These are phyloP conservation scores for Cherax quadricarinatus DNA, from an alignment of 1,140 invertebrate genomes.

Conservation along the genomic window DNA sequence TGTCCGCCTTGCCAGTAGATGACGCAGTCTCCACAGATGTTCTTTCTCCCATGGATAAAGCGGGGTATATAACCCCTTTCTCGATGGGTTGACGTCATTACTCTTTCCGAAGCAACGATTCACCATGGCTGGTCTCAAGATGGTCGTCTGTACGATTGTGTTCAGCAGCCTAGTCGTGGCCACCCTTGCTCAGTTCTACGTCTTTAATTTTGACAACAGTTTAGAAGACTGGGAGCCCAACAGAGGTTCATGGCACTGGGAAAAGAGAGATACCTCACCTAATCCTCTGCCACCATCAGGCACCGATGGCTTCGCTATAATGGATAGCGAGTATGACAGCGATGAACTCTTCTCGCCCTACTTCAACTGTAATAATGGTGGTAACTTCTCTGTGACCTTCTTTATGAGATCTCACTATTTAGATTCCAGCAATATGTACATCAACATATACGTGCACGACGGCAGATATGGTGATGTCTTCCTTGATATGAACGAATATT, in stretches of 20 bases:
- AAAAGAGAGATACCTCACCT: neutral
- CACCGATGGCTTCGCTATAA: slow-evolving; percentile 21
- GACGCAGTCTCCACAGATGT: too few species aligned
- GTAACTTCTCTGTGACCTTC: slow-evolving; percentile 39
- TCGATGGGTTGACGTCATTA: too few species aligned
- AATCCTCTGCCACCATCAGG: neutral
- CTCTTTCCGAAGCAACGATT: too few species aligned
- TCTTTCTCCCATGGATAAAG: too few species aligned
- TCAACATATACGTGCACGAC: slow-evolving; percentile 3
- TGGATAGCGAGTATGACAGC: slow-evolving; percentile 18
- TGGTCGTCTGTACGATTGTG: too few species aligned
- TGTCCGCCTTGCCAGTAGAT: too few species aligned
- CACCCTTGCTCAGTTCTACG: neutral
- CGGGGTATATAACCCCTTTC: too few species aligned
- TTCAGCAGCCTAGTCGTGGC: too few species aligned
- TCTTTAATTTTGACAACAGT: slow-evolving; percentile 27
- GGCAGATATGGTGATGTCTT: neutral
- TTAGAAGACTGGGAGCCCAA: slow-evolving; percentile 22
- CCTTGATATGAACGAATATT: slow-evolving; percentile 27
- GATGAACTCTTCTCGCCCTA: slow-evolving; percentile 46
- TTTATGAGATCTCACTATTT: slow-evolving; percentile 13
- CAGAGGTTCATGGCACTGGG: slow-evolving; percentile 23
- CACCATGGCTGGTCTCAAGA: too few species aligned
- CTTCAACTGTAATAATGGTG: neutral
- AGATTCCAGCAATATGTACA: slow-evolving; percentile 14